phyloP scores from a whole-genome alignment of 2,113 vertebrate species.

The Corapipo altera region DNA sequence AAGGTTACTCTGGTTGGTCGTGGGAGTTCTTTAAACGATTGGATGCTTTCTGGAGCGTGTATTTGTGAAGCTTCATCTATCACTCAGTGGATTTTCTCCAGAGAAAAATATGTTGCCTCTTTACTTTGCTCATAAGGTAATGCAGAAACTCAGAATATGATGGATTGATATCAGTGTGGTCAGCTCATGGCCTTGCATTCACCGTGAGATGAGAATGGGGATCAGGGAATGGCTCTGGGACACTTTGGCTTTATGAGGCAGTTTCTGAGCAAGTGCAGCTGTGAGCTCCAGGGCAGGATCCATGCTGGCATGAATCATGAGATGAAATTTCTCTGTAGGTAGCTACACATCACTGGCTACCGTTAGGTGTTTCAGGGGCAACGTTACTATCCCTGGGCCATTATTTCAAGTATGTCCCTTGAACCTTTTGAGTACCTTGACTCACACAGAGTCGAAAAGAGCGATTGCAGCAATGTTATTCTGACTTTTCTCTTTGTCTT shows the following conservation, averaged over 20 bases:
- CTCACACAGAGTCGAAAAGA: background rate
- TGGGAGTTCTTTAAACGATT: constrained; percentile 56
- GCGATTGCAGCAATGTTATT: background rate
- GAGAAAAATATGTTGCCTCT: constrained; percentile 40
- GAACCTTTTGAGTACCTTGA: background rate
- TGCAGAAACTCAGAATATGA: constrained; percentile 12
- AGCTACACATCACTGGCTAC: background rate
- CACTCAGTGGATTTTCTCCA: constrained; percentile 34
- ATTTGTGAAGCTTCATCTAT: constrained; percentile 56
- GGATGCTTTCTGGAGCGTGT: constrained; percentile 36
- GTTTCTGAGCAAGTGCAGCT: background rate
- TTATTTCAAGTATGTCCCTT: background rate
- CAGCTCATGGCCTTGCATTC: background rate
- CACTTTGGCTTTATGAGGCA: background rate
- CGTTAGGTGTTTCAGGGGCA: background rate
- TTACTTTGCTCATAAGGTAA: constrained; percentile 24
- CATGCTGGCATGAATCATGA: background rate
- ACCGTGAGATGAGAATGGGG: background rate
- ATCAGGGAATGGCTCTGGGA: background rate
- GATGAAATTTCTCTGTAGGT: background rate
- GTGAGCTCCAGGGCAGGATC: background rate
- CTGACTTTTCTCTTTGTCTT: background rate
- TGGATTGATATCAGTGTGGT: background rate
- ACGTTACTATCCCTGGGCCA: background rate
- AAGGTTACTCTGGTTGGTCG: background rate